Evolutionary conservation across 2,797 vertebrate species (phyloP), one percentile per base, ranked within the genome.

Genomic region (Lophius americanus): DNA sequence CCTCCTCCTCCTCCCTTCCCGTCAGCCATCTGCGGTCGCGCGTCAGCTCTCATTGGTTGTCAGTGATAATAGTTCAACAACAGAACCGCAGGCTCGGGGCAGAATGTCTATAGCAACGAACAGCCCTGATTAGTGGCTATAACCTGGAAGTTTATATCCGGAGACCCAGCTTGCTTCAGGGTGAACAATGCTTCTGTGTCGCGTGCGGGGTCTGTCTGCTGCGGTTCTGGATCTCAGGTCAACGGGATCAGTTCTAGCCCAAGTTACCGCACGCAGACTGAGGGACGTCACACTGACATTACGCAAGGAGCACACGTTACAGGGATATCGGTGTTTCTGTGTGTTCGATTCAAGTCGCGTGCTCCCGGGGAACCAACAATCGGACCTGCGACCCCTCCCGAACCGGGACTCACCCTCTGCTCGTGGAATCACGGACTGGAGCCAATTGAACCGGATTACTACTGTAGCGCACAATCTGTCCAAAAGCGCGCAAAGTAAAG

Each of bases 41-140:
- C 84, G 86, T 75, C 80, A 52, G 64, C 48, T 11, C 79, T 73
- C 82, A 88, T 90, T 90, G 87, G 90, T 81, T 90, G 82, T 11
- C 7, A 32, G 58, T 14, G 68, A 60, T 82, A 75, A 79, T 89
- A 79, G 55, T 78, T 70, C 75, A 76, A 54, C 63, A 64, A 56
- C 35, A 61, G 73, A 64, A 57, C 36, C 37, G 51, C 63, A 9
- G 50, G 72, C 56, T 39, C 52, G 44, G 75, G 74, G 32, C 89
- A 85, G 73, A 76, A 79, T 89, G 88, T 85, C 72, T 60, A 64
- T 78, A 47, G 71, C 65, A 10, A 39, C 53, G 11, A 3, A 36
- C 41, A 1, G 2, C 1, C 47, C 7, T 7, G 43, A 68, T 65
- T 37, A 55, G 37, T 32, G 13, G 4, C 2, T 14, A 13, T 4